Conservation (phyloP, 37 sponge, comb jelly and placozoan genomes). For the Halisarca cf. caerulea region DNA sequence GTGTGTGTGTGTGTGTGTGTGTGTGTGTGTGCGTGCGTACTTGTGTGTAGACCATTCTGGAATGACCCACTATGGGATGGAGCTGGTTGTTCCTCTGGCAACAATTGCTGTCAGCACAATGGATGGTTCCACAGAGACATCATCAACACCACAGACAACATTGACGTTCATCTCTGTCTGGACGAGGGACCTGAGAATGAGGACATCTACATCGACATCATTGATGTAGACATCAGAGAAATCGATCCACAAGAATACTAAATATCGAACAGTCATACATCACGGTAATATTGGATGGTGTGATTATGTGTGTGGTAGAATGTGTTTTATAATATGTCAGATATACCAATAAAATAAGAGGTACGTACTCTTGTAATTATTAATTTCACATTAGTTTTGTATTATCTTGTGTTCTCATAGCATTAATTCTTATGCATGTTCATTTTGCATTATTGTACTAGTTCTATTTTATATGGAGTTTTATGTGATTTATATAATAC, state of each 20-base stretch:
- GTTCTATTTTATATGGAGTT: too few species aligned
- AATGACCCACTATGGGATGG: constrained; percentile 17
- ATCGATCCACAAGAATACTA: background rate
- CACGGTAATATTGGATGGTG: background rate
- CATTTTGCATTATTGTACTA: too few species aligned
- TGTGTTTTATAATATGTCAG: too few species aligned
- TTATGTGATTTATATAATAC: too few species aligned
- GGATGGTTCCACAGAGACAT: constrained; percentile 15
- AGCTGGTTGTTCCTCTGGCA: background rate
- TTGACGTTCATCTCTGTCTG: background rate
- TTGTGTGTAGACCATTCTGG: background rate
- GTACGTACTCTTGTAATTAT: background rate
- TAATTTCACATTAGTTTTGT: background rate
- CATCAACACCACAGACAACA: background rate
- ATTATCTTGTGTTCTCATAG: background rate
- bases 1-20: too few species aligned
- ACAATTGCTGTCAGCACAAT: background rate
- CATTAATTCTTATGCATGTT: background rate
- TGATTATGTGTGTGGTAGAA: background rate
- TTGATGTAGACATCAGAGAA: background rate
- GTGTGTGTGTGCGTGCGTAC: too few species aligned
- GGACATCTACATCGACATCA: background rate
- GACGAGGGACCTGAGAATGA: background rate
- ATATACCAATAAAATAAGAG: too few species aligned
- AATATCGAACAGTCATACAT: background rate